These are phyloP conservation scores for Chironomus riparius DNA, from an alignment of 2,888 invertebrate genomes.

Conservation along the genomic window DNA sequence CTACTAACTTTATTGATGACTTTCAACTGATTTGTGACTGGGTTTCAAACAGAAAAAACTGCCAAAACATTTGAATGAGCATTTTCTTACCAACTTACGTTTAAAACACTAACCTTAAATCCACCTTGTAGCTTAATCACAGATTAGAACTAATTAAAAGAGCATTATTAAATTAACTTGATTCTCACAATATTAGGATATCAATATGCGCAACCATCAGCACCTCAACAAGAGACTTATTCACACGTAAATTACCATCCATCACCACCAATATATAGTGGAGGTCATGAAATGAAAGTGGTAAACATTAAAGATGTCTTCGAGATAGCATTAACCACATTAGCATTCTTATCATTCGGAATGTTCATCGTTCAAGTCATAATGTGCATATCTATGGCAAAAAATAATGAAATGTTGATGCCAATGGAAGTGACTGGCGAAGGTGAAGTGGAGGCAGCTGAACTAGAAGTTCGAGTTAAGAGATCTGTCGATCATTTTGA, in stretches of 20 bases:
- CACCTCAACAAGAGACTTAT: constrained; percentile 8
- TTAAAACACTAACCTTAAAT: too few relatives aligned
- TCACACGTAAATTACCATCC: neutral
- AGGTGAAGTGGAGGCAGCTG: constrained; percentile 29
- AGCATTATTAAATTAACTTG: neutral
- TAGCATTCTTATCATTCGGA: constrained; percentile 72
- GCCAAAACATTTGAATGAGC: too few relatives aligned
- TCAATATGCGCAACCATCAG: neutral
- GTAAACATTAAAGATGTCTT: constrained; percentile 63
- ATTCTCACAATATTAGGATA: neutral
- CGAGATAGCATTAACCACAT: constrained; percentile 69
- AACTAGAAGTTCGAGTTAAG: neutral
- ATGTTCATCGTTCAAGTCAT: constrained; percentile 66
- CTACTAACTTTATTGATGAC: too few relatives aligned
- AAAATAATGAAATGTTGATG: constrained; percentile 40
- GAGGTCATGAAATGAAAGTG: constrained; percentile 39
- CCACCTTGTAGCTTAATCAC: too few relatives aligned
- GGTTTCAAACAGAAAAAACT: too few relatives aligned
- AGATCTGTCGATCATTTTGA: neutral
- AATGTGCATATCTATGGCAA: constrained; percentile 30
- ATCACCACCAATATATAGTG: neutral
- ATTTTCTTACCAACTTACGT: too few relatives aligned
- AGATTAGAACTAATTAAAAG: too few relatives aligned
- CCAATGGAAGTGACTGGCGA: constrained; percentile 39
- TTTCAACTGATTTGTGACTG: too few relatives aligned